Evolutionary conservation across 2,888 invertebrate genomes (phyloP).

Genomic region (Cheilosia impressa): DNA sequence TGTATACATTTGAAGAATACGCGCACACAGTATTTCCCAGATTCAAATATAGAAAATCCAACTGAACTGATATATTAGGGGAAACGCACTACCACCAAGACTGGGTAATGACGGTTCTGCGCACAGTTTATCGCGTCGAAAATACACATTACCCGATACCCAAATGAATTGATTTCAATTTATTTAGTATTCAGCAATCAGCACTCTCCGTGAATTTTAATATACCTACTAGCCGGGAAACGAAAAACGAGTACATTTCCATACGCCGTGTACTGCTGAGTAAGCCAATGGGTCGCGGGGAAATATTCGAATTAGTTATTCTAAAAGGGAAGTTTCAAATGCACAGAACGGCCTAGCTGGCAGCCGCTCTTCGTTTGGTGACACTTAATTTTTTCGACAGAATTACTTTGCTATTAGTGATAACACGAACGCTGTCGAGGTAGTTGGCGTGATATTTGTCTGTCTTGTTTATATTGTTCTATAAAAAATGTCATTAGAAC

Average conservation of each 20-base stretch:
- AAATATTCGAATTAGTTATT: conserved; percentile 60
- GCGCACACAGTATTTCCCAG: conserved; percentile 8
- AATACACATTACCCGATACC: conserved; percentile 33
- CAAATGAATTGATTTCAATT: conserved; percentile 54
- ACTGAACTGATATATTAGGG: conserved; percentile 17
- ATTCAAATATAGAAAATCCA: conserved; percentile 28
- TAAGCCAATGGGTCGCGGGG: conserved; percentile 57
- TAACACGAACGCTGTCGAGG: conserved; percentile 35
- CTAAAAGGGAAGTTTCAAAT: conserved; percentile 56
- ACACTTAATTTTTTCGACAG: conserved; percentile 19
- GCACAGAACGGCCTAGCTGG: conserved; percentile 42
- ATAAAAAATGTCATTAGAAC: conserved; percentile 26
- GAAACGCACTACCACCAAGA: conserved; percentile 41
- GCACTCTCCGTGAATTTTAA: conserved; percentile 55
- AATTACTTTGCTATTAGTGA: conserved; percentile 42
- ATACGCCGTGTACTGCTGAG: conserved; percentile 6
- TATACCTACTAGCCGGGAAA: conserved; percentile 21
- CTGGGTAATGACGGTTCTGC: conserved; percentile 36
- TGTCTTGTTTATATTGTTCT: conserved; percentile 5
- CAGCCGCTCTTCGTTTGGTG: conserved; percentile 28
- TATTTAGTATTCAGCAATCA: conserved; percentile 72
- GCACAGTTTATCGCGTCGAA: conserved; percentile 63
- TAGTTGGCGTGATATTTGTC: conserved; percentile 2
- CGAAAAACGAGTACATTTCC: conserved; percentile 43
- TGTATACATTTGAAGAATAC: background rate